A percentile compares a stretch with the other conserved stretches of the same genome.
Conservation (phyloP, 1,140 invertebrate species). For the Tetramorium alpestre region DNA sequence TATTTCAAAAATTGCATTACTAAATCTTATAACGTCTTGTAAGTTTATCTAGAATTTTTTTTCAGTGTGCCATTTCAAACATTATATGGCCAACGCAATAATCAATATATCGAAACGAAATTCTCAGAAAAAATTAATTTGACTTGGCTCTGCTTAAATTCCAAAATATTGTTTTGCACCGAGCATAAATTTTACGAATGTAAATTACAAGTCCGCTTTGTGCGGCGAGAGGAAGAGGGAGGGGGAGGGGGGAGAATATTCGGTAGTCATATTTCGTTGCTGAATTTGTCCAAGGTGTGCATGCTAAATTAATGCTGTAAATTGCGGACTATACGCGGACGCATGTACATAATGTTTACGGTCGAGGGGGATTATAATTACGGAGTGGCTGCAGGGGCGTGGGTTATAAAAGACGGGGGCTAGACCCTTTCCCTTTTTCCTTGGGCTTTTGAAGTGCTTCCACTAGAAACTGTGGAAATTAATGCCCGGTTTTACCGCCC, state of each 20-base stretch:
- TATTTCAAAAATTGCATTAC: too few relatives aligned
- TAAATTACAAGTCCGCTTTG: slow-evolving; percentile 9
- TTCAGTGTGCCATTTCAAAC: too few relatives aligned
- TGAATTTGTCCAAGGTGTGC: slow-evolving; percentile 26
- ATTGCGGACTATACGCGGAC: slow-evolving; percentile 25
- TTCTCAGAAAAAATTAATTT: not conserved
- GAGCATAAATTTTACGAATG: not conserved
- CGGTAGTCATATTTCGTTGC: not conserved
- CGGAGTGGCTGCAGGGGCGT: not conserved
- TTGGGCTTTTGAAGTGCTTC: slow-evolving; percentile 41
- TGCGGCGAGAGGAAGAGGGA: not conserved
- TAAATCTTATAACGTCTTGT: too few relatives aligned
- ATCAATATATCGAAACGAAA: not conserved
- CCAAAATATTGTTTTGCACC: not conserved
- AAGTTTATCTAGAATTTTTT: too few relatives aligned
- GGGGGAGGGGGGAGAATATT: not conserved
- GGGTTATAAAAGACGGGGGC: slow-evolving; percentile 22
- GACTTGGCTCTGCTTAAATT: not conserved
- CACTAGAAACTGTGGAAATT: slow-evolving; percentile 52
- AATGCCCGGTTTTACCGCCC: slow-evolving; percentile 29
- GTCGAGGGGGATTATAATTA: slow-evolving; percentile 42
- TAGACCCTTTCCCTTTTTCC: slow-evolving; percentile 15
- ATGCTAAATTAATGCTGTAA: slow-evolving; percentile 32
- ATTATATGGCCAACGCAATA: not conserved
- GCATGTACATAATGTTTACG: slow-evolving; percentile 48